These are phyloP conservation scores for Alouatta palliata DNA, from an alignment of 2,113 vertebrate species.

Conservation along the genomic window DNA sequence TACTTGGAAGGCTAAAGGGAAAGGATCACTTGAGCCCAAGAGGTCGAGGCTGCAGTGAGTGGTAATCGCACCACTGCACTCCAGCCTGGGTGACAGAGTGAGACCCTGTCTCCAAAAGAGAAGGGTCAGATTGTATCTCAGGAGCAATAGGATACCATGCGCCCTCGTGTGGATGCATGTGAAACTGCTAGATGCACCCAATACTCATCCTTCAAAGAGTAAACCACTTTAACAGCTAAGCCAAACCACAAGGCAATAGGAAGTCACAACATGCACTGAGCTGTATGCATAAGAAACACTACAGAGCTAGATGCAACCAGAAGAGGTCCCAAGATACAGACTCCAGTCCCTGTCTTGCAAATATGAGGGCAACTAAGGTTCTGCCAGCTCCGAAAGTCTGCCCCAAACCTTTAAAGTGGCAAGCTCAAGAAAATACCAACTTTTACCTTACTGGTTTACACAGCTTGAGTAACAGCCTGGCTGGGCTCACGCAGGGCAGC, in stretches of 20 bases:
- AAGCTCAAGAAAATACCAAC: background rate
- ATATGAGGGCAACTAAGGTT: background rate
- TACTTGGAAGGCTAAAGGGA: no score
- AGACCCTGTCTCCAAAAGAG: no score
- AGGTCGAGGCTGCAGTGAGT: no score
- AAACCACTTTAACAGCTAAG: background rate
- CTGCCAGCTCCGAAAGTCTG: background rate
- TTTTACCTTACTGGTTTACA: background rate
- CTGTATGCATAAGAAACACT: background rate
- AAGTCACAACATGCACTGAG: fast-evolving
- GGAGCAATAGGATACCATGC: background rate
- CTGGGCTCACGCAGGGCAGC: background rate
- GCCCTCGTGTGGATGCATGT: background rate
- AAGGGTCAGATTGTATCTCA: background rate
- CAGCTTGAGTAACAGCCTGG: background rate
- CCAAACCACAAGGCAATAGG: background rate
- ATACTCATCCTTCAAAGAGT: background rate
- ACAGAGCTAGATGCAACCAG: background rate
- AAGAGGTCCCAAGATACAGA: background rate
- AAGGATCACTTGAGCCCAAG: no score
- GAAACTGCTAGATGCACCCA: background rate
- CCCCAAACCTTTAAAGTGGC: background rate
- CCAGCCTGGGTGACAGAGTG: no score
- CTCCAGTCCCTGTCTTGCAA: background rate
- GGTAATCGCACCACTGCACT: no score